Conservation (phyloP, 2,888 invertebrate genomes). For the Drosophila aldrichi region DNA sequence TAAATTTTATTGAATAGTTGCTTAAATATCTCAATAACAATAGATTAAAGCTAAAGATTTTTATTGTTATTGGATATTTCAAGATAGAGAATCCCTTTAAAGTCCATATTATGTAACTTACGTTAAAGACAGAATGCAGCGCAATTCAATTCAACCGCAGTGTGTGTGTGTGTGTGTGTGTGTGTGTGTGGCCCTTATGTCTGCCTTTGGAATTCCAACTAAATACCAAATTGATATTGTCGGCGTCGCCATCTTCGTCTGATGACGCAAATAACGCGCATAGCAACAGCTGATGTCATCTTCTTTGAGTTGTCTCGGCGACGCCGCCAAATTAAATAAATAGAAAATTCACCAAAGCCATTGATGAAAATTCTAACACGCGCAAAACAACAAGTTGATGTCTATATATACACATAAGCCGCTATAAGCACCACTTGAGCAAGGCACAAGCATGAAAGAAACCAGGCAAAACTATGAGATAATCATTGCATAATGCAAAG, state of each 20-base stretch:
- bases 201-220: conserved; percentile 24
- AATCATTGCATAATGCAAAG: conserved; percentile 25
- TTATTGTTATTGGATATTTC: neutral
- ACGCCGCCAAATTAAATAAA: conserved; percentile 65
- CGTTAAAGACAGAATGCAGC: conserved; percentile 7
- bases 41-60: neutral
- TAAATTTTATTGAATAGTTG: neutral
- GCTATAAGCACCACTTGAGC: conserved; percentile 53
- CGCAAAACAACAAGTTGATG: conserved; percentile 27
- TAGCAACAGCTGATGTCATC: conserved; percentile 61
- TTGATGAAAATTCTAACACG: conserved; percentile 74
- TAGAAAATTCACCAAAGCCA: conserved; percentile 67
- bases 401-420: conserved; percentile 5
- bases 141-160: neutral
- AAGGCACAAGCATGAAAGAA: conserved; percentile 17
- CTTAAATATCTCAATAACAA: neutral
- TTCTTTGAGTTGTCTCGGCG: conserved; percentile 25
- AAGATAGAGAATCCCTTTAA: neutral
- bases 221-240: conserved; percentile 42
- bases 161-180: neutral
- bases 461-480: conserved; percentile 7
- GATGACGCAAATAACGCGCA: conserved; percentile 67
- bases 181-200: neutral
- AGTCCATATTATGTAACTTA: neutral
- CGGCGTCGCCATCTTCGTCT: conserved; percentile 9